These are phyloP conservation scores for Calameuta filiformis DNA, from an alignment of 2,888 invertebrate genomes.

Conservation along the genomic window DNA sequence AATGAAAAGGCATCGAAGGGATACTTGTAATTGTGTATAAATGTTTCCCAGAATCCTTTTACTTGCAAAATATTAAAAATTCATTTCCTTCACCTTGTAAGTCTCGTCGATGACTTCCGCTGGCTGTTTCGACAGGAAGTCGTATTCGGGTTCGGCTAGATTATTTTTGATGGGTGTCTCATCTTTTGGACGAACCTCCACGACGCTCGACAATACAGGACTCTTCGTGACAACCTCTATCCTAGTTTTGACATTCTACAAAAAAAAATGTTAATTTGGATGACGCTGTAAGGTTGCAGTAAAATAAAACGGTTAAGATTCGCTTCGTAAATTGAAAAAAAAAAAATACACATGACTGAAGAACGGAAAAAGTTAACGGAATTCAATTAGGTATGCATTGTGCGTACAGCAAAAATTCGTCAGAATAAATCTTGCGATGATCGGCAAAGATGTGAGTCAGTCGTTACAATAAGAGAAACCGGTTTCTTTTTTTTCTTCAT, in stretches of 20 bases:
- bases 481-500: not conserved
- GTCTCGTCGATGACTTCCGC: conserved; percentile 88
- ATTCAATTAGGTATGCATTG: not conserved
- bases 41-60: not conserved
- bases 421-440: not conserved
- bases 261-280: not conserved
- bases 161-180: conserved; percentile 73
- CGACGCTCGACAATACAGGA: conserved; percentile 69
- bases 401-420: not conserved
- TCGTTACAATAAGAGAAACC: not conserved
- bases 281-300: not conserved
- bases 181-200: conserved; percentile 67
- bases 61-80: conserved; percentile 16
- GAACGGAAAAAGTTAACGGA: not conserved
- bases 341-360: not conserved
- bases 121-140: conserved; percentile 85
- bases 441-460: not conserved
- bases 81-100: conserved; percentile 72
- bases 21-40: not conserved
- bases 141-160: conserved; percentile 84
- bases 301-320: not conserved
- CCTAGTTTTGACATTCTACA: conserved; percentile 36
- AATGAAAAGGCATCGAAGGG: not conserved
- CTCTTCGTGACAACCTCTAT: conserved; percentile 42
- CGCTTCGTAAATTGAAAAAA: not conserved